Evolutionary conservation across 2,888 invertebrate species (phyloP), one percentile per base, ranked within the genome.

Genomic region (Melanostoma scalare): DNA sequence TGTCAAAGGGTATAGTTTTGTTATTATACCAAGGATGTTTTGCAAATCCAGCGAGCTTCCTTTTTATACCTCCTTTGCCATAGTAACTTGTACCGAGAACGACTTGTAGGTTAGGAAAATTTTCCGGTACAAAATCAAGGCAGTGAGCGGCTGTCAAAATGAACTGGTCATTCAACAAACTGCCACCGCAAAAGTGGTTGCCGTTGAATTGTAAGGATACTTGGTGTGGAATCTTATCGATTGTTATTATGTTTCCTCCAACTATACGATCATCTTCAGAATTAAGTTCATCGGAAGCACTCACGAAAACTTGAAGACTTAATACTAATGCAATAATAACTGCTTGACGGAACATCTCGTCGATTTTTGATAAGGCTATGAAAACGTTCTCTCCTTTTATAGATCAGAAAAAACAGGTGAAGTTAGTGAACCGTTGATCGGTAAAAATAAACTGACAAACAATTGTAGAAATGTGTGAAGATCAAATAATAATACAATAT

Each of bases 101-200:
- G 4, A 56, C n/a, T 3, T 6, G 4, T n/a, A 56, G 4, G 4
- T 8, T 0, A 9, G 8, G 56, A 8, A 56, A 5, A 30, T 56
- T 36, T 1, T 0, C 4, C 30, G 38, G 3, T 8, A 4, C 40
- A 30, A 30, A 33, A 2, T 90, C 20, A 6, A 69, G 90, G 86
- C 93, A 93, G 86, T 93, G 93, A 2, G 93, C 93, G 9, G 93
- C 93, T 0, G 93, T 93, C 3, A 93, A 55, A 1, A 92, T 89
- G n/a, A 69, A 60, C 61, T 92, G 92, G 52, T 92, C 89, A 20
- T 87, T 87, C 36, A 91, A 90, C 4, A 93, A 88, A 5, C 92
- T 87, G 0, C 92, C 93, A 0, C 93, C 93, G 84, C 93, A 93
- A 0, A 89, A 87, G 81, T 93, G 93, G 10, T 30, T 9, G 6